Conservation (phyloP, 1,140 invertebrate species). For the Choristoneura fumiferana region DNA sequence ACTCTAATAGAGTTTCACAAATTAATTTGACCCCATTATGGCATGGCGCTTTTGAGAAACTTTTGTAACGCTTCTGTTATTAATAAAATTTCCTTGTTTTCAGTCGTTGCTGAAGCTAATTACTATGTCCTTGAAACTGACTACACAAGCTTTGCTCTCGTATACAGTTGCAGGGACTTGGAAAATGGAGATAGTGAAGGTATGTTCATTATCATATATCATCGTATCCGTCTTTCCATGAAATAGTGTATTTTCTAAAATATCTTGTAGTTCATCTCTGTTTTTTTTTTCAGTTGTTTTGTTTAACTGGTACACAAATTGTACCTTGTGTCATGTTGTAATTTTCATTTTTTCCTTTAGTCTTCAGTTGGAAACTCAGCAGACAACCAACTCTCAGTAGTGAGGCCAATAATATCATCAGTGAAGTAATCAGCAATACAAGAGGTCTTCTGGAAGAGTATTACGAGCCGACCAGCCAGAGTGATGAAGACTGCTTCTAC, state of each 20-base stretch:
- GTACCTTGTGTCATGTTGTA: no score
- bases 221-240: background rate
- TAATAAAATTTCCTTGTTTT: conserved; percentile 30
- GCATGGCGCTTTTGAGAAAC: no score
- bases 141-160: conserved; percentile 49
- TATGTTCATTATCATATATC: conserved; percentile 32
- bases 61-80: no score
- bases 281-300: no score
- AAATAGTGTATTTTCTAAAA: conserved; percentile 21
- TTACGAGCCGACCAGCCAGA: conserved; percentile 47
- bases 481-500: conserved; percentile 58
- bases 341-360: conserved; percentile 22
- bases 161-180: conserved; percentile 57
- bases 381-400: conserved; percentile 36
- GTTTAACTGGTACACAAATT: no score
- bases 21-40: no score
- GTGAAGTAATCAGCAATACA: conserved; percentile 38
- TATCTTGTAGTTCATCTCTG: no score
- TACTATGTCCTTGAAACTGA: conserved; percentile 60
- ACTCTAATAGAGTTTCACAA: no score
- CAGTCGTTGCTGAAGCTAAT: conserved; percentile 38
- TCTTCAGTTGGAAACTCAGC: conserved; percentile 63
- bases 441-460: conserved; percentile 52
- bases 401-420: conserved; percentile 36
- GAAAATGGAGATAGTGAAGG: conserved; percentile 43